These are phyloP conservation scores for Chaetodon trifasciatus DNA, from an alignment of 2,797 vertebrate species.

Conservation along the genomic window DNA sequence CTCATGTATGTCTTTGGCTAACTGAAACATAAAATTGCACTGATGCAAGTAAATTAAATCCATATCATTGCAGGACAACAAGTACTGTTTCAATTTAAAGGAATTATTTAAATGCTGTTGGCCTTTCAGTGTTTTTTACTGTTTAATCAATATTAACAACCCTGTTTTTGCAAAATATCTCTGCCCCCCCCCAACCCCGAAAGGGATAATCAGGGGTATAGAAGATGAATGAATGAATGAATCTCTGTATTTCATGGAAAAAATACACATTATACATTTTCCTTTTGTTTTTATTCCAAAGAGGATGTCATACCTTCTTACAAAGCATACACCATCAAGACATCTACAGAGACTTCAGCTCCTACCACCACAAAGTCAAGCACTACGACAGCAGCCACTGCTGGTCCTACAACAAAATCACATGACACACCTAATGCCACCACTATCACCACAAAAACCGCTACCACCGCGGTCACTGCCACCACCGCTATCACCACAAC, in stretches of 20 bases:
- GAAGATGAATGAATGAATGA: no score
- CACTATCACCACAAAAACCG: fast-evolving
- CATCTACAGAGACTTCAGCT: background rate
- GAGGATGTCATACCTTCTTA: constrained; percentile 22
- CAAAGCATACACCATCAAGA: constrained; percentile 54
- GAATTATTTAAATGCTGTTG: background rate
- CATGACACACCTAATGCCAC: fast-evolving
- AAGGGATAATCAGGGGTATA: no score
- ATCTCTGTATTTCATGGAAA: background rate
- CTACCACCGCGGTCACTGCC: background rate
- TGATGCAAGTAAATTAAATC: background rate
- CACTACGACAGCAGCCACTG: fast-evolving
- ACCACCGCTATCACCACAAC: background rate
- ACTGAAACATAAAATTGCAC: background rate
- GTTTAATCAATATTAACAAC: background rate
- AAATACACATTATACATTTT: background rate
- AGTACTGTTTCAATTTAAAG: background rate
- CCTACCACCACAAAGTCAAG: background rate
- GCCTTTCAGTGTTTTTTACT: background rate
- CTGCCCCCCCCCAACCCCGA: no score
- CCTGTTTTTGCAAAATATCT: constrained; percentile 16
- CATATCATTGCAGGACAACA: background rate
- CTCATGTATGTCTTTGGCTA: background rate
- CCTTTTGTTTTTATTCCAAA: constrained; percentile 26
- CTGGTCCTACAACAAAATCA: background rate